Conservation (phyloP, 2,888 invertebrate genomes). For the Netelia inedita region DNA sequence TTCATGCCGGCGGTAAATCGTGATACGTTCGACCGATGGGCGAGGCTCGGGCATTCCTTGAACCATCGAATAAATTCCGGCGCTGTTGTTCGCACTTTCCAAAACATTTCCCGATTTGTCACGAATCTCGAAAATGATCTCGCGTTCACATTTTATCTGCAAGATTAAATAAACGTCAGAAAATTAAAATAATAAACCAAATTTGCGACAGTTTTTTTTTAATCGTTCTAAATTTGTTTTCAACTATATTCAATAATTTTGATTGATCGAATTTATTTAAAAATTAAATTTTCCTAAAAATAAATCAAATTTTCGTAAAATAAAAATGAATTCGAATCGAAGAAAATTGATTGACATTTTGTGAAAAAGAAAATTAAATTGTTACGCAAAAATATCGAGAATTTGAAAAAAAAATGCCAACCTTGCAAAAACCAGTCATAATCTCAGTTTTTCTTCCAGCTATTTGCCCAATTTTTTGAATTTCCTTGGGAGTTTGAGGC, state of each 20-base stretch:
- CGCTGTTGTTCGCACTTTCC: slow-evolving; percentile 88
- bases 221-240: too few relatives aligned
- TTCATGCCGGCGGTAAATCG: slow-evolving; percentile 84
- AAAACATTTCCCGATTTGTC: slow-evolving; percentile 86
- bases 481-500: slow-evolving; percentile 85
- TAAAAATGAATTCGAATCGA: not conserved
- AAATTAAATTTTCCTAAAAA: too few relatives aligned
- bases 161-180: slow-evolving; percentile 21
- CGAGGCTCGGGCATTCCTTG: slow-evolving; percentile 86
- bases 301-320: too few relatives aligned
- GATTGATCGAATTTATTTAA: too few relatives aligned
- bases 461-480: slow-evolving; percentile 84
- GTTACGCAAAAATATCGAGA: not conserved
- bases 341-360: not conserved
- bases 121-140: slow-evolving; percentile 86
- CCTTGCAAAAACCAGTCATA: slow-evolving; percentile 87
- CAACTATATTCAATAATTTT: too few relatives aligned
- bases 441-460: slow-evolving; percentile 86
- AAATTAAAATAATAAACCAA: not conserved
- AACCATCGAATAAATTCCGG: slow-evolving; percentile 87
- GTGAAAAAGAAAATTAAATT: not conserved
- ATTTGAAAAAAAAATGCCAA: slow-evolving; percentile 67
- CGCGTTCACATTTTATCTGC: slow-evolving; percentile 85
- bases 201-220: not conserved
- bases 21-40: slow-evolving; percentile 84